These are phyloP conservation scores for Eremophila alpestris DNA, from an alignment of 2,797 vertebrate species.

Conservation along the genomic window DNA sequence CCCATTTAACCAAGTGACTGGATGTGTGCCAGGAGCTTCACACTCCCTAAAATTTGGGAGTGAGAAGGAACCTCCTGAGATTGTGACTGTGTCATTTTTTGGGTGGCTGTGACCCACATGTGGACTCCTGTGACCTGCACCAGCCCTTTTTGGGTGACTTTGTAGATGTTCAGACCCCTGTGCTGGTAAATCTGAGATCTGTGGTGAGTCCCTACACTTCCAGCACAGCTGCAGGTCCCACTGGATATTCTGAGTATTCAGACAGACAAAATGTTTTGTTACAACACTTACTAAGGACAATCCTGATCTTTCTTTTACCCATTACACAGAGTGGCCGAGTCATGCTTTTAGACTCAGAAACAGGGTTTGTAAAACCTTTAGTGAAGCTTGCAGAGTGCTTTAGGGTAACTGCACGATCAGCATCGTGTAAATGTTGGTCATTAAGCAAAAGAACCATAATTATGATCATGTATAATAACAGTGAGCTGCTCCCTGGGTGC, in stretches of 20 bases:
- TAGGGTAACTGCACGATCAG: not conserved
- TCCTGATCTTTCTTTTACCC: not conserved
- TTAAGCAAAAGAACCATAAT: slow-evolving; percentile 12
- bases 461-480: not conserved
- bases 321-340: rapidly evolving
- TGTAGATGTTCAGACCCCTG: rapidly evolving
- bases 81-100: rapidly evolving
- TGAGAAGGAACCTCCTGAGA: not conserved
- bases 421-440: not conserved
- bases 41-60: rapidly evolving
- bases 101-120: rapidly evolving
- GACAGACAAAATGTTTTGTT: not conserved
- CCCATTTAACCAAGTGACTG: not conserved
- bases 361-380: not conserved
- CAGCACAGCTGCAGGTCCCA: not conserved
- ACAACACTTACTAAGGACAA: not conserved
- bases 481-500: not conserved
- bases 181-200: not conserved
- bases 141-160: not conserved
- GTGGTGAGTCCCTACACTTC: rapidly evolving
- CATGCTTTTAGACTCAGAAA: not conserved
- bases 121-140: not conserved
- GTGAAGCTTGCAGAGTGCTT: not conserved
- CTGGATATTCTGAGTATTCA: not conserved
- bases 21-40: not conserved